Base-by-base conservation (phyloP, 1,140 invertebrate species). In the Zophobas atratus region DNA sequence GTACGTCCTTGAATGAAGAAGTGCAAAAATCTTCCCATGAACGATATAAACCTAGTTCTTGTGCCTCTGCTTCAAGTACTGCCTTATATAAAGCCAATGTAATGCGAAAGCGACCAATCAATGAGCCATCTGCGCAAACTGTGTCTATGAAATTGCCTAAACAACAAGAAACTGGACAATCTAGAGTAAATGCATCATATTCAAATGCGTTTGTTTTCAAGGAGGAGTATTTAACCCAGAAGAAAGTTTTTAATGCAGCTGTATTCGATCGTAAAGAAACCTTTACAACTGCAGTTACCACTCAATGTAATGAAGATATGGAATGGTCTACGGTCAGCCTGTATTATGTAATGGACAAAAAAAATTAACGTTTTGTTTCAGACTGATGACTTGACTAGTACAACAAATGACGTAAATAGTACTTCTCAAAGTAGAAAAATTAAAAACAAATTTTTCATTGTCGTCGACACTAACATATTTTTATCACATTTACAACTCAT, bases 381-480 rank as follows among this genome's bases (percentile, higher is more conserved):
- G 49, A 72, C 35, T 55, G 51, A 36, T 39, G 8, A 56, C 60
- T n/a, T 43, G 1, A 71, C 5, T 56, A 3, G 57, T 60, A 41
- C 48, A 67, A 49, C 8, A 36, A 32, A 20, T 2, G n/a, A 75
- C 33, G 41, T 48, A 34, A 49, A 46, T 36, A 8, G 5, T 5
- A 60, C 33, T 6, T 56, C 34, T 6, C 20, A 35, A 6, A 3
- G 20, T 20, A 20, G 20, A 20, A 20, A 20, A 20, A 20, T 20
- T 20, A 20, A 20, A 20, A 20, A 20, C 43, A 53, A 32, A 20
- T 39, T 82, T 8, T 82, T 80, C 76, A 79, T 85, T 46, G 81
- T 84, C 5, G 79, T 82, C 1, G 84, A 85, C 56, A 84, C 84
- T 32, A 85, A 85, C 80, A 79, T 85, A 35, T 84, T 85, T 79